These are phyloP conservation scores for Melikaiella ostensackeni DNA, from an alignment of 2,888 invertebrate species.

Conservation along the genomic window DNA sequence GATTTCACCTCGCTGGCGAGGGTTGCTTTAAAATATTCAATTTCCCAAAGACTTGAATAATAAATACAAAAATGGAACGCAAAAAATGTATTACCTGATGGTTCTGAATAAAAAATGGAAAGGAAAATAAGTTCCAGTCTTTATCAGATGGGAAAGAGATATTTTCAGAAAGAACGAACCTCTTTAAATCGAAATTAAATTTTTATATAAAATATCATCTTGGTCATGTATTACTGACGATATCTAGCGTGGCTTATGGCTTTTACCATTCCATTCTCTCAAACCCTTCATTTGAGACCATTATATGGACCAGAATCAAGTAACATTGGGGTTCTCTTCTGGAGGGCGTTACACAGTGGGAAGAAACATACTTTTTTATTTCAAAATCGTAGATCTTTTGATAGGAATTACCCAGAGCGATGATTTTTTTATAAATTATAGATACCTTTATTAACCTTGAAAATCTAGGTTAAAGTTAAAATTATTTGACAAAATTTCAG, in stretches of 20 bases:
- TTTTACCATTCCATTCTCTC: slow-evolving; percentile 1
- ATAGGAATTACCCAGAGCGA: no score
- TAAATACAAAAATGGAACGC: not conserved
- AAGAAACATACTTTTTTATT: no score
- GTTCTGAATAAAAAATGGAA: not conserved
- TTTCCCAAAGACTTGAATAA: not conserved
- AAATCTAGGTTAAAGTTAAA: no score
- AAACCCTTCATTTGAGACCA: slow-evolving; percentile 27
- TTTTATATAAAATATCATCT: slow-evolving; percentile 7
- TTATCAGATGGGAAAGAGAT: not conserved
- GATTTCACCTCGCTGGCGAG: no score
- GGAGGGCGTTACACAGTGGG: no score
- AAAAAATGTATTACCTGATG: not conserved
- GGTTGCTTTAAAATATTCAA: not conserved
- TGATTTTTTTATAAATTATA: no score
- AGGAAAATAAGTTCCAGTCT: not conserved
- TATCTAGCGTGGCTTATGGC: slow-evolving; percentile 22
- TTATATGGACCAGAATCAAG: slow-evolving; percentile 21
- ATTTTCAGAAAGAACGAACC: not conserved
- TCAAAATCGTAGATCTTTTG: no score
- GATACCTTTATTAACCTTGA: no score
- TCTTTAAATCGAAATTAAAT: not conserved
- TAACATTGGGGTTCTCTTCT: slow-evolving; percentile 25
- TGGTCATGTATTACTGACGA: not conserved
- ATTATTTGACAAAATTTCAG: no score